Evolutionary conservation across 2,888 invertebrate genomes (phyloP), one percentile per base, ranked within the genome.

Genomic region (Acleris holmiana): DNA sequence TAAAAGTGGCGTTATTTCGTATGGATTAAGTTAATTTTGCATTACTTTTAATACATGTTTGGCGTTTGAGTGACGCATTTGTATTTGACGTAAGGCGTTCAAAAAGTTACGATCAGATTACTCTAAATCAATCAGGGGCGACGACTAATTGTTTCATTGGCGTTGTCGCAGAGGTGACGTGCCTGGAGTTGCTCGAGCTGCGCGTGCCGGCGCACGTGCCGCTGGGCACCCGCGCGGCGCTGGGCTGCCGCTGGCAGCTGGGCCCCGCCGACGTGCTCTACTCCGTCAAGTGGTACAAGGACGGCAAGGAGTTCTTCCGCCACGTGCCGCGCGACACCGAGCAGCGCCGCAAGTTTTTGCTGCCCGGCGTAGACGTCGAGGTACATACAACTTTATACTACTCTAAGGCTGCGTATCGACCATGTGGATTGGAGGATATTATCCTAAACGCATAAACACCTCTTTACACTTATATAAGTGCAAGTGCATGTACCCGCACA

Each of bases 211-310:
- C 95, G 71, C 96, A 97, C 88, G 96, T 96, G 73, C 95, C 97
- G 67, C 93, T 96, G 69, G 96, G 96, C 75, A 95, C 96, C 80
- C 95, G 95, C 74, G 96, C 96, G 46, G 93, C 94, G 64, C 90
- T 98, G 73, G 96, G 96, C 58, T 97, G 97, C 88, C 95, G 95
- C 83, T 98, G 96, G 93, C 95, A 96, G 86, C 93, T 98, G 82
- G 87, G 86, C 2, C 96, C 97, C 74, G 95, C 95, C 4, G 97
- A 97, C 84, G 94, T 95, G 56, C 93, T 97, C 54, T 98, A 97
- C 88, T 97, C 97, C 40, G 97, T 97, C 77, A 97, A 97, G 91
- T 98, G 97, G 97, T 97, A 97, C 93, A 97, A 97, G 84, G 97
- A 97, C 83, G 97, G 97, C 71, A 95, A 96, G 85, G 97, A 97